Evolutionary conservation across 2,113 vertebrate genomes (phyloP), one percentile per base, ranked within the genome.

Genomic region (Hemicordylus capensis): DNA sequence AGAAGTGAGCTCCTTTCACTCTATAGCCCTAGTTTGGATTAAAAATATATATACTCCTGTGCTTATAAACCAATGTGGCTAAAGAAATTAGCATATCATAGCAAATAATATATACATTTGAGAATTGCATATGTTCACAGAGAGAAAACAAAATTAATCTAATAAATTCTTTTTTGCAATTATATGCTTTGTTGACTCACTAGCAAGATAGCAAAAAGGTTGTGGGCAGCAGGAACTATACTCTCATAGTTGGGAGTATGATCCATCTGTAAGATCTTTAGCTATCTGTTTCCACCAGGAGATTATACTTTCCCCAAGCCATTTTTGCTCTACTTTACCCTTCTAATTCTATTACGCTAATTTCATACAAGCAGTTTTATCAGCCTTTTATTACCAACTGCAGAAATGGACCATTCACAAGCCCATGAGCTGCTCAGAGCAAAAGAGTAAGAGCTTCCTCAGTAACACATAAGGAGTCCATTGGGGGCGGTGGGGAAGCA

Each of bases 131-230:
- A 54, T 0, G 0, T 44, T 81, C 56, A 37, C 0, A 2, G 83
- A 84, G 12, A n/a, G 76, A 93, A 83, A 54, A 44, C 73, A 87
- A 83, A 90, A 69, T 19, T 83, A 88, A 64, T 85, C 86, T 85
- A 80, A 48, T 81, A 72, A 70, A 31, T 81, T 84, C 86, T 72
- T 78, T 76, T 48, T 12, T 79, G 70, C 24, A 81, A 79, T 9
- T 1, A 80, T 39, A 75, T 14, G 74, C 79, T 85, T 58, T 26
- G 80, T 79, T 83, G 10, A 74, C 42, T 89, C 80, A 89, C 92
- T 83, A 56, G 26, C 66, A 42, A 70, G 51, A 81, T 70, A 59
- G 39, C 37, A 73, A n/a, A 59, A 72, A 7, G 48, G 24, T n/a
- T n/a, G n/a, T n/a, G n/a, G n/a, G n/a, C 12, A 24, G 67, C 66